Evolutionary conservation across 2,888 invertebrate genomes (phyloP), one percentile per base, ranked within the genome.

Genomic region (Rhaphigaster nebulosa): DNA sequence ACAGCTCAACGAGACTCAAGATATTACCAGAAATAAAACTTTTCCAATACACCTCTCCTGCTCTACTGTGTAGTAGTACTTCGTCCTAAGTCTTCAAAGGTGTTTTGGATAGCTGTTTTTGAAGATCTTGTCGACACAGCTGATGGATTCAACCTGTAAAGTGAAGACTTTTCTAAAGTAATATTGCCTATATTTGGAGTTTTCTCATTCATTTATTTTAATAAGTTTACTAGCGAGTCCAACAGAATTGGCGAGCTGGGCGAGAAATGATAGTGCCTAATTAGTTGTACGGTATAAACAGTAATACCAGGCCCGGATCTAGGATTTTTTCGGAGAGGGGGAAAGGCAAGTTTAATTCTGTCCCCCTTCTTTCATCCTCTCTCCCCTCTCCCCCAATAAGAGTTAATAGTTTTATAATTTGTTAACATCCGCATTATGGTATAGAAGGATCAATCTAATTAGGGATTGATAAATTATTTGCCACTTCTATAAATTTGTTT

Each of bases 1-100:
- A 84, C 84, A 45, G 45, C 70, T 38, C 70, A 76, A 76, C 34
- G 56, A 38, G 88, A 41, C 34, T 56, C 41, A 45, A 38, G 88
- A 88, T 88, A 88, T 88, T 88, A 60, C 88, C 41, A 41, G 38
- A 41, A 88, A 88, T 88, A 88, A 88, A 88, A 88, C 88, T 88
- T 88, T 88, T 60, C 88, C 88, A 88, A 88, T 88, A 88, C 84
- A 84, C 84, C 84, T 50, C n/a, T 6, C 23, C 26, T 0, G 18
- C 45, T n/a, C n/a, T 76, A 34, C 70, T 20, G 34, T 34, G 34
- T 70, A 23, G 34, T 34, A 65, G n/a, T 13, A 76, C 70, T 38
- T 34, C 20, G 20, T 2, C 29, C 70, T 29, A 2, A 20, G 18
- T 76, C 70, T 76, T 13, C 18, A 23, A 76, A 76, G 70, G 70